Base-by-base conservation (phyloP, 2,113 vertebrate genomes). In the Cacatua alba region DNA sequence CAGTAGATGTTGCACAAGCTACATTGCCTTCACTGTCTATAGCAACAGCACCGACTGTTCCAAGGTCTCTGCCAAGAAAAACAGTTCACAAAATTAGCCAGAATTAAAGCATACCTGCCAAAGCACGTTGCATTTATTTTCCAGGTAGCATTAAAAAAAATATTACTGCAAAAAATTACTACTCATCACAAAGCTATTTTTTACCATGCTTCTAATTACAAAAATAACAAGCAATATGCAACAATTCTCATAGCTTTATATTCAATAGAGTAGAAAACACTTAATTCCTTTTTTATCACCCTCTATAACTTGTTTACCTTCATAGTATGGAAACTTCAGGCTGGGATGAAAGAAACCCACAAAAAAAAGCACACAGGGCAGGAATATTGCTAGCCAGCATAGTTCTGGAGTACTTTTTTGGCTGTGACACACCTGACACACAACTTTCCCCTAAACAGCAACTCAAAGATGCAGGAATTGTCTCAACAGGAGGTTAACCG, bases 41-140 rank as follows among this genome's bases (percentile, higher is more conserved):
- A 16, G 98, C 98, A 95, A 99, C 98, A 48, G 98, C 98, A 69
- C 98, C 98, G 5, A 99, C 98, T 23, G 98, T 99, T 95, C 99
- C 98, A 95, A 98, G 98, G 89, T 98, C 98, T 78, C 98, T 98
- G 97, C 98, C 98, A 91, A 97, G 92, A 90, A 96, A 95, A 97
- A 96, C 76, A 95, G 94, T 81, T 91, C 55, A 90, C 79, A 90
- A 93, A 97, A 96, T 95, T 25, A 97, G 57, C 71, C 26, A 93
- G 78, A 95, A 92, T 79, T 83, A 85, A 86, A 82, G 82, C 48
- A 69, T 82, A 93, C 88, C 82, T 97, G 90, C 86, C 90, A 95
- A 96, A 95, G 89, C 82, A 90, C 0, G 20, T 46, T 82, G 64
- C 25, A 68, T 90, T 85, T 90, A 51, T 95, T 90, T 88, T 46